Conservation (phyloP, 2,888 invertebrate genomes). For the Dryocosmus kuriphilus region DNA sequence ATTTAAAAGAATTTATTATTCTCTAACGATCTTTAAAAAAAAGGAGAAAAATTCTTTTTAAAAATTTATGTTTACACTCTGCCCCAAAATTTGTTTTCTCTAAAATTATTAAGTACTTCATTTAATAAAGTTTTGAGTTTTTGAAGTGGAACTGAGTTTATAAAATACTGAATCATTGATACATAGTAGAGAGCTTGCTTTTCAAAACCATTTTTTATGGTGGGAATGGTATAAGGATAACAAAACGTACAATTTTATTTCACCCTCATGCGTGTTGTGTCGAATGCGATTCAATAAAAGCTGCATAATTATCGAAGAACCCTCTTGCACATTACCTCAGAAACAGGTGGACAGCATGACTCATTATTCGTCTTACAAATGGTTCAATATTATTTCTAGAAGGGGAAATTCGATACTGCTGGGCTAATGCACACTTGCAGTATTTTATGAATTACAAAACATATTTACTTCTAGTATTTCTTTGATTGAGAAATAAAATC, state of each 20-base stretch:
- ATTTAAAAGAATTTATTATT: not conserved
- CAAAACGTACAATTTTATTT: constrained; percentile 15
- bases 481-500: not conserved
- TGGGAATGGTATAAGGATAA: too few species aligned
- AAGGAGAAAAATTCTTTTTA: not conserved
- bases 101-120: not conserved
- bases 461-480: not conserved
- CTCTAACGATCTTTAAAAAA: not conserved
- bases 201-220: not conserved
- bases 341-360: constrained; percentile 35
- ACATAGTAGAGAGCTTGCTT: not conserved
- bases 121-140: not conserved
- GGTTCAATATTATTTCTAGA: constrained; percentile 35
- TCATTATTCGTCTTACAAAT: constrained; percentile 29
- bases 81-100: not conserved
- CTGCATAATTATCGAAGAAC: constrained; percentile 23
- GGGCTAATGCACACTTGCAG: not conserved
- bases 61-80: not conserved
- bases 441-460: not conserved
- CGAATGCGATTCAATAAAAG: constrained; percentile 23
- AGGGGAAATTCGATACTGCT: constrained; percentile 6
- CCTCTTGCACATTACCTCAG: constrained; percentile 32
- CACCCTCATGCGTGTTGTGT: not conserved
- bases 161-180: constrained; percentile 1
- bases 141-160: not conserved